Evolutionary conservation across 2,888 invertebrate species (phyloP).

Genomic region (Odontocerum albicorne): DNA sequence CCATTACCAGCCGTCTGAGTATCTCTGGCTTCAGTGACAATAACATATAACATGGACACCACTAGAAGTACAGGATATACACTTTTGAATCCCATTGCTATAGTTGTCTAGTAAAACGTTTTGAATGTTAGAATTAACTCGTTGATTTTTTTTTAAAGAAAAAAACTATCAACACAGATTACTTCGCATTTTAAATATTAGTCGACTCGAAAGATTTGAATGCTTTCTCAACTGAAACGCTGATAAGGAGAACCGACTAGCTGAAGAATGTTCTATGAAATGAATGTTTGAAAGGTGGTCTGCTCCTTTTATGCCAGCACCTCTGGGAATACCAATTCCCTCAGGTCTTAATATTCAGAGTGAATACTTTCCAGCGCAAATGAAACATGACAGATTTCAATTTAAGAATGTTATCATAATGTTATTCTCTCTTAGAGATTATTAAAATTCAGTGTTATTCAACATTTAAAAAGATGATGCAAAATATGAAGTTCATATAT

Average conservation of each 20-base stretch:
- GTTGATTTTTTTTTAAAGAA: background rate
- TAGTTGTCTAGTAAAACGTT: background rate
- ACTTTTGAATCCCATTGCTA: constrained; percentile 14
- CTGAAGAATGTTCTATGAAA: no score
- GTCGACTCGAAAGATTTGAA: background rate
- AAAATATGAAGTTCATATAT: no score
- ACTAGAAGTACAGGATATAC: constrained; percentile 15
- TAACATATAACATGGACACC: constrained; percentile 9
- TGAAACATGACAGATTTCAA: constrained; percentile 32
- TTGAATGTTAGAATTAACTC: background rate
- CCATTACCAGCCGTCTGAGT: constrained; percentile 30
- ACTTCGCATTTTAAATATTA: constrained; percentile 1
- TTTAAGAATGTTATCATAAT: constrained; percentile 27
- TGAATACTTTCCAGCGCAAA: constrained; percentile 25
- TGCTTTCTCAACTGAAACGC: no score
- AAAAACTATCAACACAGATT: no score
- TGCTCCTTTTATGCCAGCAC: constrained; percentile 26
- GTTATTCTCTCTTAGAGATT: background rate
- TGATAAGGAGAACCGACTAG: no score
- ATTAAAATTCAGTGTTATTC: no score
- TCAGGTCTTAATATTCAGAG: constrained; percentile 25
- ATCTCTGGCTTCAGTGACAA: constrained; percentile 14
- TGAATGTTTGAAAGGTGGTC: background rate
- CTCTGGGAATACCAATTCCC: constrained; percentile 17
- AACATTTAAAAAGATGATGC: no score